A percentile compares a stretch with the other conserved stretches of the same genome.
phyloP scores from a whole-genome alignment of 2,113 vertebrate genomes.

The Herpailurus yagouaroundi region DNA sequence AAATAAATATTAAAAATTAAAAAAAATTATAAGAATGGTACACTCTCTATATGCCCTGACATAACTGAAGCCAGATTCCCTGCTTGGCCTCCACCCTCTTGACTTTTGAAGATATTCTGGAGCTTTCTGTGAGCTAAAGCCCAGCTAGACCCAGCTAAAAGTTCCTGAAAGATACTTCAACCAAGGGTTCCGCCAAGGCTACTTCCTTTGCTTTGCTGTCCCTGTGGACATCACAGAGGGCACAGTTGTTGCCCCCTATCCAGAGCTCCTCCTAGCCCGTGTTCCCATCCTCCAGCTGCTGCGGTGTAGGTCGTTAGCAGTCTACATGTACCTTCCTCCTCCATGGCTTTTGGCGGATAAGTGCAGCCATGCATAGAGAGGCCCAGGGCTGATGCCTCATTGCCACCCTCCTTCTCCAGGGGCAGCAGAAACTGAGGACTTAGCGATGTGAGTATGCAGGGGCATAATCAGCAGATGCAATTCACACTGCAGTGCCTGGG shows the following conservation, averaged over 20 bases:
- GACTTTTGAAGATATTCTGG: background rate
- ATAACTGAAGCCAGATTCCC: background rate
- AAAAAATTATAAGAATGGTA: background rate
- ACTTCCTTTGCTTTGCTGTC: background rate
- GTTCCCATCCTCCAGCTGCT: background rate
- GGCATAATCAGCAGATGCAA: background rate
- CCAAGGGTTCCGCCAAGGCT: background rate
- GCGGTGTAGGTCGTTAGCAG: no score
- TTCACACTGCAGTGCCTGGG: background rate
- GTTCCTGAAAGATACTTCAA: background rate
- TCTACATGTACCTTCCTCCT: background rate
- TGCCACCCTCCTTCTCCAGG: background rate
- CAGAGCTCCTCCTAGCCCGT: background rate
- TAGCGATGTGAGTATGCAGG: fast-evolving
- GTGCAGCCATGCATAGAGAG: background rate
- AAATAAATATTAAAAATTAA: no score
- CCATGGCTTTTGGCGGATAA: background rate
- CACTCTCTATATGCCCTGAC: no score
- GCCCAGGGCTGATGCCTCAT: background rate
- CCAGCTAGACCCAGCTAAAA: background rate
- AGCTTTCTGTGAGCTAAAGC: background rate
- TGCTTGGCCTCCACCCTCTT: background rate
- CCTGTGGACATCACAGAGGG: background rate
- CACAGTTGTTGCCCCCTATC: background rate
- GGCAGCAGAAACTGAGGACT: background rate